A percentile compares a stretch with the other conserved stretches of the same genome.
These are phyloP conservation scores for Dolichallabes microphthalmus DNA, from an alignment of 2,113 vertebrate genomes.

Conservation along the genomic window DNA sequence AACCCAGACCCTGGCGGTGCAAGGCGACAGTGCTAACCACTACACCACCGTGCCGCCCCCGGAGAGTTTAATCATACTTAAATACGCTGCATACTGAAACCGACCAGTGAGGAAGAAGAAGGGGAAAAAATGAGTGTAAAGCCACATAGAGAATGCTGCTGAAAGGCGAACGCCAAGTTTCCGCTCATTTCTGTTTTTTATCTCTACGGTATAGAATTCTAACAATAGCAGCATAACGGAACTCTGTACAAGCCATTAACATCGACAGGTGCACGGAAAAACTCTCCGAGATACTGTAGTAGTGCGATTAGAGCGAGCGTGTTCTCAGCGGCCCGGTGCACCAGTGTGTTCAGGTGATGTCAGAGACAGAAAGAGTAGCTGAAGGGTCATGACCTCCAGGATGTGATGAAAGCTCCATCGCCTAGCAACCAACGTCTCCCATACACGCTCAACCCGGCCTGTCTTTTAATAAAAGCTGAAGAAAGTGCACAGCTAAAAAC, in stretches of 20 bases:
- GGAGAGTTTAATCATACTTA: neutral
- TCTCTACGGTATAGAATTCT: neutral
- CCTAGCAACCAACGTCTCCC: constrained; percentile 35
- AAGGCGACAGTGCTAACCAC: too few relatives aligned
- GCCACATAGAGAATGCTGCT: neutral
- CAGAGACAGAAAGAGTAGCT: neutral
- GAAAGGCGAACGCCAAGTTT: neutral
- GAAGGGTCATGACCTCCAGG: constrained; percentile 21
- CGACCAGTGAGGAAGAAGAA: neutral
- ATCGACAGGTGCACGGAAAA: neutral
- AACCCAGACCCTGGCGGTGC: too few relatives aligned
- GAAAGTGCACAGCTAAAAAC: neutral
- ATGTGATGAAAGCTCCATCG: constrained; percentile 32
- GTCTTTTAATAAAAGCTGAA: constrained; percentile 10
- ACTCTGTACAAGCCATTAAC: neutral
- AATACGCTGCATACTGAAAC: neutral
- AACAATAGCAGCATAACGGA: neutral
- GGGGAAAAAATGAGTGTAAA: neutral
- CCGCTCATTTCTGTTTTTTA: neutral
- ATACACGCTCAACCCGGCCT: constrained; percentile 3
- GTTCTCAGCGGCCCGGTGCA: neutral
- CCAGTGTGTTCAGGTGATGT: constrained; percentile 10
- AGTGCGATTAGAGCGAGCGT: neutral
- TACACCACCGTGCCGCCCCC: too few relatives aligned
- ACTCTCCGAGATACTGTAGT: neutral